Conservation (phyloP, 2,113 vertebrate species). For the Eonycteris spelaea region DNA sequence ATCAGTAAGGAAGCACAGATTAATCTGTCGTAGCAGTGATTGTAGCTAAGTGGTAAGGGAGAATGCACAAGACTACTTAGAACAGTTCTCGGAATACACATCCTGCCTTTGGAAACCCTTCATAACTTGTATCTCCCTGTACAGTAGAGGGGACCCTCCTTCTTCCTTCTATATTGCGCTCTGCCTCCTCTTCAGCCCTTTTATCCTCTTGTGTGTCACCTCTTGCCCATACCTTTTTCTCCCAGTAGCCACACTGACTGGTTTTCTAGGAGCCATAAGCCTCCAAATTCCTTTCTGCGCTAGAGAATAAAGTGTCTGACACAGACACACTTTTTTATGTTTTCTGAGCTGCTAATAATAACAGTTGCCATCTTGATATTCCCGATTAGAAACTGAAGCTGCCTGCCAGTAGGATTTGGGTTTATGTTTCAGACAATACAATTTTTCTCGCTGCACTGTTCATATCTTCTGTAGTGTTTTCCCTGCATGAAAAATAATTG, state of each 20-base stretch:
- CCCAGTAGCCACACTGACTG: not conserved
- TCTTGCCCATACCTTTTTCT: not conserved
- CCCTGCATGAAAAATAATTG: slow-evolving; percentile 5
- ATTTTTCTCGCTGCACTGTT: not conserved
- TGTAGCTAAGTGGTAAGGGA: not conserved
- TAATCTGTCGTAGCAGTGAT: not conserved
- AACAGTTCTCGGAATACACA: not conserved
- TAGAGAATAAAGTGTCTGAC: not conserved
- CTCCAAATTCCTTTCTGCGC: slow-evolving; percentile 12
- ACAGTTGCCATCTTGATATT: not conserved
- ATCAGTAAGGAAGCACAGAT: not conserved
- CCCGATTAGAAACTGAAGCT: slow-evolving; percentile 17
- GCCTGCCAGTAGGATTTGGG: not conserved
- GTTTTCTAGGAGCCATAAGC: not conserved
- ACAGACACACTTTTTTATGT: not conserved
- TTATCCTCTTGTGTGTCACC: not conserved
- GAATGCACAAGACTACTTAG: not conserved
- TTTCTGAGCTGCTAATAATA: not conserved
- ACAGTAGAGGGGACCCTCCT: not conserved
- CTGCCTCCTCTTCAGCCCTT: not conserved
- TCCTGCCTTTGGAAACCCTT: not conserved
- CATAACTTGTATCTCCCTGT: not conserved
- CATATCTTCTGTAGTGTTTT: not conserved
- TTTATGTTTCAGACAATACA: not conserved
- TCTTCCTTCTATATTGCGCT: not conserved